Evolutionary conservation across 2,797 vertebrate species (phyloP), one percentile per base, ranked within the genome.

Genomic region (Syngnathus acus): DNA sequence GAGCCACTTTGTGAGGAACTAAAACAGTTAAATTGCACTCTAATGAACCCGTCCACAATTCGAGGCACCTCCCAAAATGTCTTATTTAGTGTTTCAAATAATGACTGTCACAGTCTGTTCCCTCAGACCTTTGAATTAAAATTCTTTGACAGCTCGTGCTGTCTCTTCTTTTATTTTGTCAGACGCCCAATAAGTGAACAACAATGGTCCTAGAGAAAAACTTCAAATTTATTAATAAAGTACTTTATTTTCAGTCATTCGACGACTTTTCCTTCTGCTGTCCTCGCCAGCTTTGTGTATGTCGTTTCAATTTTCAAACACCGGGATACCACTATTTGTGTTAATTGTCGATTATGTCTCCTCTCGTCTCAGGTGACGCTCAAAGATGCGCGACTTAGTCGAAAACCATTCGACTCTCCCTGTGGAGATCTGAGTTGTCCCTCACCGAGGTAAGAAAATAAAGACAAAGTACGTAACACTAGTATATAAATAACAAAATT

Each of bases 351-450:
- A 32, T 50, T 11, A 1, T 64, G 47, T 48, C 47, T 51, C 3
- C 9, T 6, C 47, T 64, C n/a, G 16, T 64, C 79, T 80, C 17
- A 88, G 89, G 90, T 88, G 89, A 89, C 80, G 83, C 78, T 86
- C 70, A 88, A 87, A 75, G 81, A 95, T 96, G 95, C 87, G 91
- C 92, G 85, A 90, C 88, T 80, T 77, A 85, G 87, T 85, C 83
- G 91, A 92, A 86, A 85, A 89, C 83, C 89, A 86, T 84, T 62
- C 68, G 64, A 86, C 88, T 90, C 91, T 90, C 91, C 85, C 82
- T 79, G 86, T 79, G 92, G 87, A 93, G 88, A 91, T 94, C 62
- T 95, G 93, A 95, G 78, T 92, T 92, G 83, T 85, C 89, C 87
- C 84, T 85, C 90, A 89, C 88, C 83, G 80, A 92, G 94, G 94